These are phyloP conservation scores for Phrynocephalus forsythii DNA, from an alignment of 2,797 vertebrate species.

Conservation along the genomic window DNA sequence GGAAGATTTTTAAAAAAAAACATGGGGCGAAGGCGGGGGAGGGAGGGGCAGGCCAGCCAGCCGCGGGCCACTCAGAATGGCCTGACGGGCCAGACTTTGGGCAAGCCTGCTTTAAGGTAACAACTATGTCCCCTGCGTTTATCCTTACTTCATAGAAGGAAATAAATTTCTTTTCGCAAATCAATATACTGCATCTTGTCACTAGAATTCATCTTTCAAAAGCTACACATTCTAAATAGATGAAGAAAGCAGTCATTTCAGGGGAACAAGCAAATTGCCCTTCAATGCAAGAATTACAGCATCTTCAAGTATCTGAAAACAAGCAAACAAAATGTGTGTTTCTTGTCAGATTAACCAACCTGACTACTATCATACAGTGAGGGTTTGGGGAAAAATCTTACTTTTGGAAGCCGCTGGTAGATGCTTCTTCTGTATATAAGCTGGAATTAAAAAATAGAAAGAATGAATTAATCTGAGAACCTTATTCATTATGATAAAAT, in stretches of 20 bases:
- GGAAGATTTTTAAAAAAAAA: too few relatives aligned
- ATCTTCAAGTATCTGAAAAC: background rate
- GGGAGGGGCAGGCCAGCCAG: too few relatives aligned
- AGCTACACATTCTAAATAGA: background rate
- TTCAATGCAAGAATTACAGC: background rate
- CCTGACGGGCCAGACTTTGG: too few relatives aligned
- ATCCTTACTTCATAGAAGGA: background rate
- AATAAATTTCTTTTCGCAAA: background rate
- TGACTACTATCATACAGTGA: constrained; percentile 32
- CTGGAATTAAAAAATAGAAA: constrained; percentile 1
- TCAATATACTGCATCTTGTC: background rate
- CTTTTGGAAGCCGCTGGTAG: constrained; percentile 52
- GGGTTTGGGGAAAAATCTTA: constrained; percentile 54
- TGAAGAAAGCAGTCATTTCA: background rate
- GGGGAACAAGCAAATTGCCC: background rate
- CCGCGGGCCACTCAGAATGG: too few relatives aligned
- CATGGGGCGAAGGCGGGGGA: too few relatives aligned
- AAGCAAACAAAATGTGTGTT: background rate
- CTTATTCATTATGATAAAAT: background rate
- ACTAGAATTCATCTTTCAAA: background rate
- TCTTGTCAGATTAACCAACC: constrained; percentile 13
- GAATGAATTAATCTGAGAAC: background rate
- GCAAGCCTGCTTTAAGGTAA: background rate
- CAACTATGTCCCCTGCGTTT: background rate
- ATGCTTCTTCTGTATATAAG: constrained; percentile 30